Conservation (phyloP, 1,140 invertebrate genomes). For the Pseudomyrmex sp. region DNA sequence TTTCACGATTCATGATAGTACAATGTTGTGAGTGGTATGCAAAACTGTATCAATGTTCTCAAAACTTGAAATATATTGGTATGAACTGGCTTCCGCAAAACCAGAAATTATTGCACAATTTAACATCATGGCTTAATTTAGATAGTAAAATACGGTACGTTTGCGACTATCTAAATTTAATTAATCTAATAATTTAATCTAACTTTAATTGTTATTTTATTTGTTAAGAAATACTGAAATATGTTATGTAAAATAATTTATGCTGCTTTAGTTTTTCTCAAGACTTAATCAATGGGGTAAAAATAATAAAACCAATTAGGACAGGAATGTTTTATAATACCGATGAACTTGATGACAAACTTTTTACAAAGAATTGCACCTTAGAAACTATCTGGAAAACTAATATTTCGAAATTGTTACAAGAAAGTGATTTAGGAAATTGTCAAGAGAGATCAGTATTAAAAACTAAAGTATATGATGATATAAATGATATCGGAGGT, state of each 20-base stretch:
- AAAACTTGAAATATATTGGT: conserved; percentile 83
- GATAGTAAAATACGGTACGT: conserved; percentile 76
- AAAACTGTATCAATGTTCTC: conserved; percentile 81
- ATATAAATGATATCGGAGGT: conserved; percentile 41
- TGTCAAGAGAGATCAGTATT: no score
- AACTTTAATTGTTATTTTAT: no score
- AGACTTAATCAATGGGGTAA: neutral
- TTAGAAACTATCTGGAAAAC: neutral
- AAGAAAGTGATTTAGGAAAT: neutral
- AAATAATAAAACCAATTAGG: no score
- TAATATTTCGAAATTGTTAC: neutral
- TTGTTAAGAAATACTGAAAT: no score
- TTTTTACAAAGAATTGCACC: neutral
- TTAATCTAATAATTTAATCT: conserved; percentile 25
- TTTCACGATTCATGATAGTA: conserved; percentile 83
- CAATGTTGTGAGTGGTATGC: conserved; percentile 86
- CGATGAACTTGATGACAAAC: neutral
- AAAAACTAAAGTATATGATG: neutral
- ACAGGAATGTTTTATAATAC: neutral
- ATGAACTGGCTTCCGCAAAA: conserved; percentile 84
- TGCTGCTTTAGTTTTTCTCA: neutral
- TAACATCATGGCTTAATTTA: conserved; percentile 84
- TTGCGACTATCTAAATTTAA: conserved; percentile 25
- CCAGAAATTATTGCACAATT: conserved; percentile 83
- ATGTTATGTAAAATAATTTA: no score